Conservation (phyloP, 2,888 invertebrate species). For the Hirtodrosophila confusa region DNA sequence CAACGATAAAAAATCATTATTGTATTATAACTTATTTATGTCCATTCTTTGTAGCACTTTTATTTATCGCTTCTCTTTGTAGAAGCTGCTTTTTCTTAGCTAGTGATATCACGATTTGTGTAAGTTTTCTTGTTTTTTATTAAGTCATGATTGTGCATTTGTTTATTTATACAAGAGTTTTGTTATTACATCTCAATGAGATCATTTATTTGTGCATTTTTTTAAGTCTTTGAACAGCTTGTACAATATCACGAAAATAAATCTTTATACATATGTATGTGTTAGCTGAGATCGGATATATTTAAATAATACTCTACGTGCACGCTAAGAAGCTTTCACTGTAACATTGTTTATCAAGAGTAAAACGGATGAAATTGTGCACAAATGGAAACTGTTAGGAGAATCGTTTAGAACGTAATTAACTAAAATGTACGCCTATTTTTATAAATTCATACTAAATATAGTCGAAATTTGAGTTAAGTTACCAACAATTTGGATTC, state of each 20-base stretch:
- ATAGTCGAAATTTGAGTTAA: constrained; percentile 42
- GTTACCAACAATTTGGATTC: constrained; percentile 14
- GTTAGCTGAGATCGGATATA: constrained; percentile 5
- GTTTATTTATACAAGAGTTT: constrained; percentile 25
- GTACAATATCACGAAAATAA: constrained; percentile 48
- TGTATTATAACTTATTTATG: constrained; percentile 62
- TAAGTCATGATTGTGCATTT: constrained; percentile 57
- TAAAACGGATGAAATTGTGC: constrained; percentile 46
- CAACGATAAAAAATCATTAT: constrained; percentile 38
- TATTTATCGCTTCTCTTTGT: constrained; percentile 33
- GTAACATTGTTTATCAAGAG: constrained; percentile 35
- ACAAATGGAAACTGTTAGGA: constrained; percentile 49
- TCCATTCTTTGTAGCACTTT: constrained; percentile 20
- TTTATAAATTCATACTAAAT: constrained; percentile 68
- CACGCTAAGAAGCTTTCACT: constrained; percentile 62
- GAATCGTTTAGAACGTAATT: constrained; percentile 44
- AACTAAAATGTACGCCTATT: constrained; percentile 53
- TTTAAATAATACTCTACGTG: constrained; percentile 13
- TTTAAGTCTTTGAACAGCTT: constrained; percentile 34
- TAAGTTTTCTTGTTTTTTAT: constrained; percentile 33
- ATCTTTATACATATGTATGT: constrained; percentile 8
- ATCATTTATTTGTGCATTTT: constrained; percentile 34
- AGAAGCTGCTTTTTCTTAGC: constrained; percentile 40
- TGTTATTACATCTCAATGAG: constrained; percentile 16
- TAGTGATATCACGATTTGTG: constrained; percentile 63